Evolutionary conservation across 2,888 invertebrate genomes (phyloP).

Genomic region (Cerceris ruficornis): DNA sequence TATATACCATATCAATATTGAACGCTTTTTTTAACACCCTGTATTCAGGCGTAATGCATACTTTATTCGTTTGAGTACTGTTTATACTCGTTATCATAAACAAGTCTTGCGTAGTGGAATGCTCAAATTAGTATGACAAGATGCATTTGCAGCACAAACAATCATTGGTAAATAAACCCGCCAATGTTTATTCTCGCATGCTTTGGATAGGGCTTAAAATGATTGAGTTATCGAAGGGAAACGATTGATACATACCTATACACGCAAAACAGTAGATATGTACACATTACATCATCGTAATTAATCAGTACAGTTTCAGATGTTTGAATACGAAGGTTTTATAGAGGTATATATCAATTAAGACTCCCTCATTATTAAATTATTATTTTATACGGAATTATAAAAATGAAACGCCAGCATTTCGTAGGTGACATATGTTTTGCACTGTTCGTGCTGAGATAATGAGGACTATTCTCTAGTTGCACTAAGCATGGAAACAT

Average conservation of each 20-base stretch:
- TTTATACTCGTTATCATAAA: not conserved
- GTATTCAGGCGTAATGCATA: no score
- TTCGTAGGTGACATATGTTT: no score
- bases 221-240: conserved; percentile 47
- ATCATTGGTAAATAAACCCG: conserved; percentile 28
- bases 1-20: no score
- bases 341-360: no score
- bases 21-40: no score
- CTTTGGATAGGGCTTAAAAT: conserved; percentile 27
- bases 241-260: conserved; percentile 48
- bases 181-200: conserved; percentile 41
- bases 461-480: no score
- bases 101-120: conserved; percentile 24
- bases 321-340: no score
- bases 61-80: not conserved
- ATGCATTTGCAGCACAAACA: conserved; percentile 48
- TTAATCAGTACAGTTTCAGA: not conserved
- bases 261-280: conserved; percentile 25
- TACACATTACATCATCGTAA: not conserved
- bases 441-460: no score
- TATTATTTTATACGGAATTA: no score
- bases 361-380: no score
- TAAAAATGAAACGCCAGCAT: no score
- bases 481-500: no score
- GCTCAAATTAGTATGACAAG: conserved; percentile 26